Percentiles rank a stretch among this genome's conserved stretches.
These are phyloP conservation scores for Mus spretus DNA, from an alignment of 2,797 vertebrate genomes.

Conservation along the genomic window DNA sequence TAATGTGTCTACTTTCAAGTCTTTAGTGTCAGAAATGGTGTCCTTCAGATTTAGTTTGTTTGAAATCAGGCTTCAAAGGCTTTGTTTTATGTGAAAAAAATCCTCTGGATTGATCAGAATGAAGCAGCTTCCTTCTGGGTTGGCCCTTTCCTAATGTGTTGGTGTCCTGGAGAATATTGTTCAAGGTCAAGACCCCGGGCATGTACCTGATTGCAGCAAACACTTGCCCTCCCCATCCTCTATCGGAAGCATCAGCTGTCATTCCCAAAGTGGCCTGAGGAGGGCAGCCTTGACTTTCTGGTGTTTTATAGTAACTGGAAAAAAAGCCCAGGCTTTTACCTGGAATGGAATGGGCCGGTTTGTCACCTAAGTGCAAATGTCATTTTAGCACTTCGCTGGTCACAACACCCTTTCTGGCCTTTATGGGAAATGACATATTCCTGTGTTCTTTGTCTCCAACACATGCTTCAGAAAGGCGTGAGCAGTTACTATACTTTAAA, in stretches of 20 bases:
- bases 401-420: constrained; percentile 83
- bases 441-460: constrained; percentile 81
- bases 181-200: neutral
- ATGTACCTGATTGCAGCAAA: neutral
- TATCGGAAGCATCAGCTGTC: neutral
- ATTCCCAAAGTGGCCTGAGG: constrained; percentile 67
- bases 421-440: constrained; percentile 83
- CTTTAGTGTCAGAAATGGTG: constrained; percentile 20
- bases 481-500: constrained; percentile 78
- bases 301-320: neutral
- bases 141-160: neutral
- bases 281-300: constrained; percentile 82
- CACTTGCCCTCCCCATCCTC: neutral
- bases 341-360: constrained; percentile 71
- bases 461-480: constrained; percentile 71
- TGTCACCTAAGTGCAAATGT: constrained; percentile 85
- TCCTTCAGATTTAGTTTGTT: constrained; percentile 43
- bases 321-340: constrained; percentile 65
- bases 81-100: constrained; percentile 2
- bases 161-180: neutral
- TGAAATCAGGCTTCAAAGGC: constrained; percentile 15
- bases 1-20: neutral
- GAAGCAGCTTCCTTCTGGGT: neutral
- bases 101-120: neutral
- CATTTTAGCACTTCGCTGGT: constrained; percentile 85